Evolutionary conservation across 2,888 invertebrate genomes (phyloP).

Genomic region (Dinocampus coccinellae): DNA sequence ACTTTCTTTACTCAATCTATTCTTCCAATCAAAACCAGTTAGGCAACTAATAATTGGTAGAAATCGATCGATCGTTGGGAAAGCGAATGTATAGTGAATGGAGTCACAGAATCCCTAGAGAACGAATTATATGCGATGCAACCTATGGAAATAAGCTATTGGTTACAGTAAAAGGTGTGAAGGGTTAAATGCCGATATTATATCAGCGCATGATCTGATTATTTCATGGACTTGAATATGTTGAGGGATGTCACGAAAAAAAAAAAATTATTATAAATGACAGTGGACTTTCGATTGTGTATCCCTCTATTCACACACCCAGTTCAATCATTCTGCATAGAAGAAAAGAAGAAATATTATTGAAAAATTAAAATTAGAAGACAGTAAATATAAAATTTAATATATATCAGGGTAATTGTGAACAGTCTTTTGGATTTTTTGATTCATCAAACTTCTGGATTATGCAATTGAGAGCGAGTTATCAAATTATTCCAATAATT

Average conservation of each 20-base stretch:
- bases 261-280: constrained; percentile 1
- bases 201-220: constrained; percentile 43
- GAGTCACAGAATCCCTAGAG: constrained; percentile 25
- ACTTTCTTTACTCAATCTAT: constrained; percentile 62
- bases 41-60: constrained; percentile 65
- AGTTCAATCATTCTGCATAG: no score
- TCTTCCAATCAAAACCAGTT: constrained; percentile 61
- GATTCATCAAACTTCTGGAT: no score
- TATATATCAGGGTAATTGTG: no score
- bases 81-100: constrained; percentile 24
- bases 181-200: constrained; percentile 41
- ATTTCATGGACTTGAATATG: constrained; percentile 15
- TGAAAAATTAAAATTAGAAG: no score
- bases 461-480: no score
- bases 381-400: no score
- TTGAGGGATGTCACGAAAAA: constrained; percentile 13
- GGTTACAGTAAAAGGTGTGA: constrained; percentile 34
- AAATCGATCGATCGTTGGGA: constrained; percentile 55
- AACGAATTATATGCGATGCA: constrained; percentile 33
- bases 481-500: no score
- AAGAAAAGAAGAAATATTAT: no score
- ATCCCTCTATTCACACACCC: constrained; percentile 2
- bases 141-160: constrained; percentile 24
- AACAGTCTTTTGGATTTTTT: no score
- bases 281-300: constrained; percentile 7